A percentile compares a stretch with the other conserved stretches of the same genome.
Conservation (phyloP, 2,888 invertebrate genomes). For the Crioceris asparagi region DNA sequence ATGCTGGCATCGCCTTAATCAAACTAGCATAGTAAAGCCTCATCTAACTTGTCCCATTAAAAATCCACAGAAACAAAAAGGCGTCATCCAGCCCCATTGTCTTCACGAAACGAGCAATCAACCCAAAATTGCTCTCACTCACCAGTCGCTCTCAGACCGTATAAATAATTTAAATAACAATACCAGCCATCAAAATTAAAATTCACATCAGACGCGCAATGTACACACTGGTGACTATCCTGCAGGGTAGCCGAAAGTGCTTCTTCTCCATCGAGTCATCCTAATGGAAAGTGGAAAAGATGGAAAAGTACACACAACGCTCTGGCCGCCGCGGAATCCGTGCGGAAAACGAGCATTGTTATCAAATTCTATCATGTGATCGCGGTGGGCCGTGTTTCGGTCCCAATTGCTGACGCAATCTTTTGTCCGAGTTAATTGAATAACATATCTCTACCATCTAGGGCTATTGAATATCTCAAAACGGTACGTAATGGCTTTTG, state of each 20-base stretch:
- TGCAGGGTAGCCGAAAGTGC: too few relatives aligned
- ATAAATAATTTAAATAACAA: slow-evolving; percentile 10
- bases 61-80: too few relatives aligned
- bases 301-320: slow-evolving; percentile 16
- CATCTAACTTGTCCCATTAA: too few relatives aligned
- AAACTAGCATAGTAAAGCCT: too few relatives aligned
- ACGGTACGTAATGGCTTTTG: slow-evolving; percentile 8
- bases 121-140: background rate
- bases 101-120: slow-evolving; percentile 3
- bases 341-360: slow-evolving; percentile 22
- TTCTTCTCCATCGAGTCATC: slow-evolving; percentile 18
- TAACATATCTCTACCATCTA: slow-evolving; percentile 16
- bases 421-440: slow-evolving; percentile 22
- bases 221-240: too few relatives aligned
- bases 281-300: slow-evolving; percentile 16
- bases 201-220: slow-evolving; percentile 5
- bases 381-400: slow-evolving; percentile 11
- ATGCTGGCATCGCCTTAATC: too few relatives aligned
- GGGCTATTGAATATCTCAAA: slow-evolving; percentile 12
- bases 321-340: slow-evolving; percentile 11
- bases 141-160: background rate
- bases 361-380: slow-evolving; percentile 18
- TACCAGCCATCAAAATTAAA: slow-evolving; percentile 7
- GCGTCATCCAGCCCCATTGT: too few relatives aligned
- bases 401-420: slow-evolving; percentile 17